Conservation (phyloP, 2,888 invertebrate genomes). For the Rhyacophila evoluta region DNA sequence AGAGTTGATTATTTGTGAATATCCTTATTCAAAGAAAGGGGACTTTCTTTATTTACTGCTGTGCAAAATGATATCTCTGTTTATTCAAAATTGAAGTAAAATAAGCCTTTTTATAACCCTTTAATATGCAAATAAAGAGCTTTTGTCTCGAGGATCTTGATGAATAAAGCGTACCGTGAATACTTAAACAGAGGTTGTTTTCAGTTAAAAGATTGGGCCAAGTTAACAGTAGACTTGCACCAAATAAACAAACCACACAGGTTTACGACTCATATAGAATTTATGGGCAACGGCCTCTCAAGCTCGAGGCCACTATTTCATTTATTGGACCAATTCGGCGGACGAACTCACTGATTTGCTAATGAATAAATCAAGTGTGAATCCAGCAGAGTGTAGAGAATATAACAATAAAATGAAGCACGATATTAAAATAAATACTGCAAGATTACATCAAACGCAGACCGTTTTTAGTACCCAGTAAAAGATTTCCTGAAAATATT, state of each 20-base stretch:
- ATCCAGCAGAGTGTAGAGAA: background rate
- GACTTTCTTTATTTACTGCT: background rate
- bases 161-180: conserved; percentile 46
- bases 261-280: conserved; percentile 42
- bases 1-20: background rate
- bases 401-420: background rate
- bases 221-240: conserved; percentile 32
- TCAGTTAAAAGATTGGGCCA: conserved; percentile 27
- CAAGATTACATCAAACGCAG: background rate
- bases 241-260: conserved; percentile 27
- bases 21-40: background rate
- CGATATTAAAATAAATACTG: background rate
- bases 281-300: conserved; percentile 17
- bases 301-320: conserved; percentile 39
- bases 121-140: conserved; percentile 45
- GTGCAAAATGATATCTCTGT: background rate
- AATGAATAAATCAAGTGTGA: conserved; percentile 41
- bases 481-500: too few relatives aligned
- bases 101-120: conserved; percentile 40
- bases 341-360: conserved; percentile 35
- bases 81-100: conserved; percentile 21
- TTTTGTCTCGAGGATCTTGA: conserved; percentile 47
- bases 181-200: conserved; percentile 37
- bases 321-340: conserved; percentile 44
- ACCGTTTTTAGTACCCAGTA: too few relatives aligned